A percentile compares a stretch with the other conserved stretches of the same genome.
Conservation (phyloP, 2,888 invertebrate species). For the Hypomecis atomaria region DNA sequence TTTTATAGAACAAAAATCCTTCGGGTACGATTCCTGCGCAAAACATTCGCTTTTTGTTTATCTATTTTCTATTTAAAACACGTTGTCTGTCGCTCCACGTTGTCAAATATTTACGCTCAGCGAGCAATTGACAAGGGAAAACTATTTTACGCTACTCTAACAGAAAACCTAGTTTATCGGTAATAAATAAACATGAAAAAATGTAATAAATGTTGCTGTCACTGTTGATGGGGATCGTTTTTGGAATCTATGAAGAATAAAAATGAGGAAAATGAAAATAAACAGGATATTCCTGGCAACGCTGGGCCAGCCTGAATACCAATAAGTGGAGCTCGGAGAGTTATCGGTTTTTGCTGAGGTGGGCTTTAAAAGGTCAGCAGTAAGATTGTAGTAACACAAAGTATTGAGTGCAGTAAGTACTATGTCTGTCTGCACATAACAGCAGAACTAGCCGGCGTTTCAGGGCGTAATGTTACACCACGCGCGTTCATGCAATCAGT, state of each 20-base stretch:
- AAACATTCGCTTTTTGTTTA: constrained; percentile 41
- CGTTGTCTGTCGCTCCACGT: constrained; percentile 45
- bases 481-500: too few species aligned
- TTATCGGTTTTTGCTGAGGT: constrained; percentile 22
- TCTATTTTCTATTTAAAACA: constrained; percentile 48
- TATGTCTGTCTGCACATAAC: too few species aligned
- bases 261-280: constrained; percentile 35
- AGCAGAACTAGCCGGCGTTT: too few species aligned
- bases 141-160: constrained; percentile 57
- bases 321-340: constrained; percentile 25
- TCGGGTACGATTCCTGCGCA: constrained; percentile 8
- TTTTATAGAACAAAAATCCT: neutral
- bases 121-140: constrained; percentile 63
- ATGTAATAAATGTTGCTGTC: constrained; percentile 41
- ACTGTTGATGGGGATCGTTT: constrained; percentile 32
- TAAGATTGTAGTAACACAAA: too few species aligned
- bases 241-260: constrained; percentile 33
- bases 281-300: constrained; percentile 20
- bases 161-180: constrained; percentile 52
- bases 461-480: too few species aligned
- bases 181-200: constrained; percentile 53
- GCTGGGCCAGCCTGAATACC: constrained; percentile 30
- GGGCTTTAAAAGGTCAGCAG: too few species aligned
- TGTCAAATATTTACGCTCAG: constrained; percentile 64
- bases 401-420: too few species aligned